Conservation (phyloP, 2,113 vertebrate species). For the Rana temporaria region DNA sequence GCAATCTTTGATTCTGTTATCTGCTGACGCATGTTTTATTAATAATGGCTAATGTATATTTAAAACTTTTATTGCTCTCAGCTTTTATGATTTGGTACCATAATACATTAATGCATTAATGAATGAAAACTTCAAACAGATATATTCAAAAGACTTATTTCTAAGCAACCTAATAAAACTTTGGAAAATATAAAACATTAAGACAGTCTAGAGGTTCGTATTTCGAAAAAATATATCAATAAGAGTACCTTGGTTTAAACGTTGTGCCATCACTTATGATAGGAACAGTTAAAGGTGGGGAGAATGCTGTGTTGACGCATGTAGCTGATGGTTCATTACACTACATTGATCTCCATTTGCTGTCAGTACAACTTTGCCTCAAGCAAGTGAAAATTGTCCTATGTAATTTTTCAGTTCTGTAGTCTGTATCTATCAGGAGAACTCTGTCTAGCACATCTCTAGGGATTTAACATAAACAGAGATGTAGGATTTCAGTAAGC, state of each 20-base stretch:
- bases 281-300: conserved; percentile 33
- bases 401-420: conserved; percentile 26
- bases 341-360: conserved; percentile 50
- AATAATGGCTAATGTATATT: background rate
- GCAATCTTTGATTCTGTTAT: background rate
- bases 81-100: no score
- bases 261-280: conserved; percentile 33
- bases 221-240: background rate
- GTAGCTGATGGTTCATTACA: conserved; percentile 50
- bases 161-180: background rate
- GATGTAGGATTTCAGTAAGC: background rate
- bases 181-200: background rate
- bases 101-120: no score
- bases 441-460: conserved; percentile 22
- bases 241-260: background rate
- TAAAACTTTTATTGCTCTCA: conserved; percentile 24
- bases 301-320: conserved; percentile 49
- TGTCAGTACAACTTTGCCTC: conserved; percentile 47
- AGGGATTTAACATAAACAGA: conserved; percentile 18
- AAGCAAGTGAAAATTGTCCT: conserved; percentile 41
- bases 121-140: conserved; percentile 1
- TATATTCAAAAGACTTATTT: background rate
- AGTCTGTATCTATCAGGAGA: conserved; percentile 9
- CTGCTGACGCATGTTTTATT: background rate
- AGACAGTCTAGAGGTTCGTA: background rate